Evolutionary conservation across 2,888 invertebrate genomes (phyloP).

Genomic region (Aspidiotus rigidus): DNA sequence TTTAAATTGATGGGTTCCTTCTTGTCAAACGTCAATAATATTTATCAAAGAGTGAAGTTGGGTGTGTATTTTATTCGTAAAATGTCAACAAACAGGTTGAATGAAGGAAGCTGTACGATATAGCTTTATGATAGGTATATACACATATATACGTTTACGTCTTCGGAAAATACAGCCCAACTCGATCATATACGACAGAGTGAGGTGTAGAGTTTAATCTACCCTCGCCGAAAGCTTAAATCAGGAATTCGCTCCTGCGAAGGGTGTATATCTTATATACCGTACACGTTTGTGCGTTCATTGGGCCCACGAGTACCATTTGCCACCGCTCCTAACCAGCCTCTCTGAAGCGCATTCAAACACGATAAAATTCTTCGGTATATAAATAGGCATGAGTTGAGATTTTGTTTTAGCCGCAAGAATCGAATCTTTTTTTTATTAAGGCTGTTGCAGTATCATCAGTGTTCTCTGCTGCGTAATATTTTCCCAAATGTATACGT

Average conservation of each 20-base stretch:
- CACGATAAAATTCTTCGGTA: not conserved
- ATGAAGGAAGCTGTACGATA: no score
- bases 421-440: not conserved
- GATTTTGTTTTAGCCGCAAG: constrained; percentile 1
- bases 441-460: not conserved
- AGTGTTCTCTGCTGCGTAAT: no score
- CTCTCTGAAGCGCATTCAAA: not conserved
- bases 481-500: no score
- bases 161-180: not conserved
- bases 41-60: no score
- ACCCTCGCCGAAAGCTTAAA: not conserved
- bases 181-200: not conserved
- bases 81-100: no score
- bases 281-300: not conserved
- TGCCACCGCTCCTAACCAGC: not conserved
- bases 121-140: no score
- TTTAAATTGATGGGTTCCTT: no score
- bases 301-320: constrained; percentile 2
- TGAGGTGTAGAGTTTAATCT: not conserved
- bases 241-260: not conserved
- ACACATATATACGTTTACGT: no score
- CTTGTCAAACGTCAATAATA: no score
- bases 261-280: not conserved
- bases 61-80: no score
- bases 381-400: not conserved